Conservation (phyloP, 1,140 invertebrate species). For the Aphidius ervi region DNA sequence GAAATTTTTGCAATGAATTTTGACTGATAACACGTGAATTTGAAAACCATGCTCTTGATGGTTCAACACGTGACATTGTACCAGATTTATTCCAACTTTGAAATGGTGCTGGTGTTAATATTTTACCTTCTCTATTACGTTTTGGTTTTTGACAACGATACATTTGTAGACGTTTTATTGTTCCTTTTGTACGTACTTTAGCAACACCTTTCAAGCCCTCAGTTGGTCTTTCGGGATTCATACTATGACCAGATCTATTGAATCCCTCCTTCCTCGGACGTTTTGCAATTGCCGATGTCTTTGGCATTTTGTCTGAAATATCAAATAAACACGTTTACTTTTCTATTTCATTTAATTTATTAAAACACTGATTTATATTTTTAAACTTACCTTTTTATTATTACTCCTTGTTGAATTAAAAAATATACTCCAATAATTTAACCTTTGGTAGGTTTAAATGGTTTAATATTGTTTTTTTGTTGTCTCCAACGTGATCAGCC, state of each 20-base stretch:
- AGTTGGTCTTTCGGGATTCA: conserved; percentile 79
- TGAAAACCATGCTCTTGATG: conserved; percentile 98
- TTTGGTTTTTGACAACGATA: conserved; percentile 96
- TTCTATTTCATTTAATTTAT: too few species aligned
- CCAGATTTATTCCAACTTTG: conserved; percentile 87
- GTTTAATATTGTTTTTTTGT: too few species aligned
- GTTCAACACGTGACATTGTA: conserved; percentile 89
- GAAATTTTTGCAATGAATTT: conserved; percentile 92
- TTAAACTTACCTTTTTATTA: too few species aligned
- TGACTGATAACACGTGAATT: conserved; percentile 90
- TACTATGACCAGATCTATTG: conserved; percentile 76
- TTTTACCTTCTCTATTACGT: conserved; percentile 86
- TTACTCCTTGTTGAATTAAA: too few species aligned
- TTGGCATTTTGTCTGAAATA: conserved; percentile 56
- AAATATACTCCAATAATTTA: too few species aligned
- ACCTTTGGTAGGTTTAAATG: too few species aligned
- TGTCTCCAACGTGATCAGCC: too few species aligned
- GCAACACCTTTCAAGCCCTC: conserved; percentile 79
- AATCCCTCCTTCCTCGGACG: conserved; percentile 72
- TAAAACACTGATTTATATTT: too few species aligned
- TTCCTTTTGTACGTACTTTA: conserved; percentile 82
- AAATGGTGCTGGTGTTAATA: conserved; percentile 90
- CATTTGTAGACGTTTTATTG: conserved; percentile 95
- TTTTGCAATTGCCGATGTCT: conserved; percentile 64
- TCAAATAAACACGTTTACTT: too few species aligned